These are phyloP conservation scores for Tichodroma muraria DNA, from an alignment of 2,113 vertebrate genomes.

Conservation along the genomic window DNA sequence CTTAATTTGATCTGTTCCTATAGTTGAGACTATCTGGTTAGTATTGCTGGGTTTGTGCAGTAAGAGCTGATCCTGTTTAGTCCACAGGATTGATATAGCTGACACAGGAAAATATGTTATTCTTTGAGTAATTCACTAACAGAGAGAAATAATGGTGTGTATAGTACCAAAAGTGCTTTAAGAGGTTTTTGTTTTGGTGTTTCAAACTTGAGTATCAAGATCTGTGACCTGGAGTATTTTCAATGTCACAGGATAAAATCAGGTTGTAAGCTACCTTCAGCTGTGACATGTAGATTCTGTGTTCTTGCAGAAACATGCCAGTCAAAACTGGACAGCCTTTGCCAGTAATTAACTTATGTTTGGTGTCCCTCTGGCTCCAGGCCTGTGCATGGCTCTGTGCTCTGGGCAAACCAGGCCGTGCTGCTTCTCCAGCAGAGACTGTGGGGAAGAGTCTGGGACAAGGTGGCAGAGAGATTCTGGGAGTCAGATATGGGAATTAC, in stretches of 20 bases:
- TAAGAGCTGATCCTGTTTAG: neutral
- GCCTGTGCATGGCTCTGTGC: neutral
- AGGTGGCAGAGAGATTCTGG: neutral
- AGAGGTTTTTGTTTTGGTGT: neutral
- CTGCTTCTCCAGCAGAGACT: neutral
- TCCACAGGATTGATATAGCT: neutral
- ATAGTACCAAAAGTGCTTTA: neutral
- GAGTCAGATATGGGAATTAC: neutral
- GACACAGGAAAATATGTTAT: neutral
- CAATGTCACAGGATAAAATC: neutral
- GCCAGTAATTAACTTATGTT: neutral
- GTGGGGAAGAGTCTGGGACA: neutral
- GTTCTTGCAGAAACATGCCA: neutral
- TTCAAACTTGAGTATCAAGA: neutral
- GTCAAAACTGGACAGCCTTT: neutral
- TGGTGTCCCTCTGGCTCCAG: neutral
- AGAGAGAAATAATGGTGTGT: neutral
- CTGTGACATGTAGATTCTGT: neutral
- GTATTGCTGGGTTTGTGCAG: neutral
- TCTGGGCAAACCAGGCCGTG: neutral
- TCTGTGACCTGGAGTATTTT: neutral
- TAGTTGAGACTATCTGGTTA: neutral
- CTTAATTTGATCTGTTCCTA: neutral
- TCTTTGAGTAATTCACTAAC: neutral
- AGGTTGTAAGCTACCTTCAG: neutral